Evolutionary conservation across 2,113 vertebrate species (phyloP), one percentile per base, ranked within the genome.

Genomic region (Geococcyx californianus): DNA sequence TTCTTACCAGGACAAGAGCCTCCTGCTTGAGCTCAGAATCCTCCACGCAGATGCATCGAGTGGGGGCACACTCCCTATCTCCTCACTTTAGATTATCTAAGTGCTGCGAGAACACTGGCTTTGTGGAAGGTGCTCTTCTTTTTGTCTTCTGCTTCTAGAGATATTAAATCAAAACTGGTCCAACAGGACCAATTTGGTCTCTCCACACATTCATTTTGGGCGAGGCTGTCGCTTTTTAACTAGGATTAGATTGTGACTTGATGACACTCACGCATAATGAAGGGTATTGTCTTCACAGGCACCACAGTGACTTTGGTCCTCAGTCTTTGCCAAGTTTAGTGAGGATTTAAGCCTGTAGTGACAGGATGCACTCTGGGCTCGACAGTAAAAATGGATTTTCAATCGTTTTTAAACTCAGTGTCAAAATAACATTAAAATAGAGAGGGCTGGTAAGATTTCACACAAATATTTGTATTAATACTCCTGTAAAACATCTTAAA

Each of bases 211-310:
- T 80, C 59, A 72, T 70, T 90, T 75, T 23, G 44, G 76, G 86
- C 4, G 14, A 90, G 56, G 89, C 83, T 92, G 89, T 3, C 93
- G 83, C 73, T 81, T 89, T 97, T 92, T 44, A 86, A 86, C 42
- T 21, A 72, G 74, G 72, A 90, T 72, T 21, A 81, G 80, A 91
- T 51, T 4, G 49, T 49, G 74, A 89, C 49, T 90, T 76, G 96
- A 95, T 87, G 95, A 95, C 95, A 95, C 15, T 9, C 26, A 34
- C 1, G 3, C 73, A 91, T 74, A 97, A 91, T 29, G 69, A 84
- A 87, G 74, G 36, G 49, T 20, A 97, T 94, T 97, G 95, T 96
- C 87, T 91, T 75, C 93, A 58, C 52, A 89, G 91, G 93, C 89
- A 95, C 87, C 94, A 92, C 87, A 94, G 91, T 58, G 95, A 89